These are phyloP conservation scores for Calonectris borealis DNA, from an alignment of 2,113 vertebrate species.

Conservation along the genomic window DNA sequence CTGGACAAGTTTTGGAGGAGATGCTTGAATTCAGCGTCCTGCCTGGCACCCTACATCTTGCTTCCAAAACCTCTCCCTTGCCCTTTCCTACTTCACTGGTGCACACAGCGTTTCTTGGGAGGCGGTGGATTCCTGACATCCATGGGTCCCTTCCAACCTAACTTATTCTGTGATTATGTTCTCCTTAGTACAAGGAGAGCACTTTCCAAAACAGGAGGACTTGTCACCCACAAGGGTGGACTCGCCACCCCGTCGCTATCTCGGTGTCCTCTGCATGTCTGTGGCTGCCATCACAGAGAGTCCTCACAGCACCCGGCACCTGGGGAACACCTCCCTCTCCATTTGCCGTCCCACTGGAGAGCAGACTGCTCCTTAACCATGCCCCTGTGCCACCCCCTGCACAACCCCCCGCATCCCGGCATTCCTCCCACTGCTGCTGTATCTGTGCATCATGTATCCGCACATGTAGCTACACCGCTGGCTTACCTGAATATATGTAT, in stretches of 20 bases:
- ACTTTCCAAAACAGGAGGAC: neutral
- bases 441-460: accelerated
- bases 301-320: neutral
- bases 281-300: neutral
- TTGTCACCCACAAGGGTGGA: accelerated
- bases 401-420: accelerated
- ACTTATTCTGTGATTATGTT: neutral
- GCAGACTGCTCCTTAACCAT: neutral
- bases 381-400: too few species aligned
- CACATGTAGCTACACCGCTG: accelerated
- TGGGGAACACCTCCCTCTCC: neutral
- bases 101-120: neutral
- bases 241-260: neutral
- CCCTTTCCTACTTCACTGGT: neutral
- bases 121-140: neutral
- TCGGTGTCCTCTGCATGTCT: neutral
- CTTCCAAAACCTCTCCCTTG: neutral
- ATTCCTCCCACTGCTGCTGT: neutral
- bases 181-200: neutral
- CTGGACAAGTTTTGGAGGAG: neutral
- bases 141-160: neutral
- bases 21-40: neutral
- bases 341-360: neutral
- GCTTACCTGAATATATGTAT: too few species aligned
- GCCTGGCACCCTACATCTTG: neutral